These are phyloP conservation scores for Drosophila neutralis DNA, from an alignment of 2,888 invertebrate species.

Conservation along the genomic window DNA sequence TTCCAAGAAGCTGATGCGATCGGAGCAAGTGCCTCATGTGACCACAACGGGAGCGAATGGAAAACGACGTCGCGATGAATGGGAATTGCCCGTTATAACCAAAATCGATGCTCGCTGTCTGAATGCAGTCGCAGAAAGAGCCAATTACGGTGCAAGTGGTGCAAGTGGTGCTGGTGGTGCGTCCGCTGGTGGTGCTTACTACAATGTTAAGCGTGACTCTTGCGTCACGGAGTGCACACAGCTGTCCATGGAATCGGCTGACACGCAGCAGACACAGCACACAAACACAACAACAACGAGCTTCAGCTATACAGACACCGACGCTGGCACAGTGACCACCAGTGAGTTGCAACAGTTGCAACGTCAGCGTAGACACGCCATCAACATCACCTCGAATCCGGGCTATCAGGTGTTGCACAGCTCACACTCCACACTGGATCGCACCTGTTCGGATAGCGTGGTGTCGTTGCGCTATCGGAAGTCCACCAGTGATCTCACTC, in stretches of 20 bases:
- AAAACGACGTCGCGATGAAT: constrained; percentile 72
- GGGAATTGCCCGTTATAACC: constrained; percentile 76
- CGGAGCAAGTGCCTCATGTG: constrained; percentile 62
- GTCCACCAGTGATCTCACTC: constrained; percentile 91
- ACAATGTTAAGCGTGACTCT: constrained; percentile 81
- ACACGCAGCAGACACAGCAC: constrained; percentile 69
- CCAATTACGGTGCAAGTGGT: background rate
- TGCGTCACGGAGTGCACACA: constrained; percentile 84
- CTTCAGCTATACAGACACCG: constrained; percentile 78
- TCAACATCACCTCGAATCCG: constrained; percentile 85
- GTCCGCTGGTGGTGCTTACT: constrained; percentile 60
- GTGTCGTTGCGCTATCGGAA: constrained; percentile 87
- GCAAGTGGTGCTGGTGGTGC: constrained; percentile 42
- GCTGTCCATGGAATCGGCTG: constrained; percentile 83
- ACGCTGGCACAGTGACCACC: constrained; percentile 30
- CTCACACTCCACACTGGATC: constrained; percentile 84
- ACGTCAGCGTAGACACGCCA: constrained; percentile 83
- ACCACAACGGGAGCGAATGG: constrained; percentile 50
- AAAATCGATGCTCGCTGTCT: constrained; percentile 74
- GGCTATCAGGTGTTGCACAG: constrained; percentile 84
- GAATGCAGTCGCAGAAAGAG: constrained; percentile 50
- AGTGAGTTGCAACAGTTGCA: constrained; percentile 32
- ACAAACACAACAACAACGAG: constrained; percentile 82
- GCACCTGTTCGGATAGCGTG: constrained; percentile 84
- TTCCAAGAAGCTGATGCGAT: constrained; percentile 67